phyloP scores from a whole-genome alignment of 2,888 invertebrate genomes.

The Dichetophora obliterata region DNA sequence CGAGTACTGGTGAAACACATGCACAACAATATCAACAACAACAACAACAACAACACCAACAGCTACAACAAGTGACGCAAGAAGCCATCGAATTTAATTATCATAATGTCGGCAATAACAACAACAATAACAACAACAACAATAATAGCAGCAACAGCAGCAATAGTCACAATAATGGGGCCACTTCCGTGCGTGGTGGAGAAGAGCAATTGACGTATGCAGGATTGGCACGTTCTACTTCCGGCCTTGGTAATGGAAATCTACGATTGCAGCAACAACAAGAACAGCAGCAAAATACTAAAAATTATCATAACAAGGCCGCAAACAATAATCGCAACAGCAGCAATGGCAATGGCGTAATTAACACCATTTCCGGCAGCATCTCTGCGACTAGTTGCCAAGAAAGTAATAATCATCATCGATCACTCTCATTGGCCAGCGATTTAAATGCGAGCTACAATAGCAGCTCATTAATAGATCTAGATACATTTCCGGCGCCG shows the following conservation, averaged over 20 bases:
- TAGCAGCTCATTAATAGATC: constrained; percentile 53
- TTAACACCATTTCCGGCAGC: constrained; percentile 66
- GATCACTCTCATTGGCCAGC: constrained; percentile 50
- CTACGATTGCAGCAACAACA: constrained; percentile 33
- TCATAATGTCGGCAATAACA: constrained; percentile 29
- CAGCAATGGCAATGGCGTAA: constrained; percentile 51
- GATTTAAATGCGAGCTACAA: constrained; percentile 57
- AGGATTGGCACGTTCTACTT: constrained; percentile 57
- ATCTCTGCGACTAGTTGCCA: constrained; percentile 59
- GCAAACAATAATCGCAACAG: constrained; percentile 5
- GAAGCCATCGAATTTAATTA: constrained; percentile 19
- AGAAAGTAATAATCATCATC: constrained; percentile 36
- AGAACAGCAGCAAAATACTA: too few species aligned
- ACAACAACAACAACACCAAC: constrained; percentile 15
- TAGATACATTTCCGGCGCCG: constrained; percentile 45
- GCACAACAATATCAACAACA: constrained; percentile 7
- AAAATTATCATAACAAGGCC: too few species aligned
- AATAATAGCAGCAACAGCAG: constrained; percentile 37
- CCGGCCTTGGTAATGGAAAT: constrained; percentile 41
- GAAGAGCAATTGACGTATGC: constrained; percentile 56
- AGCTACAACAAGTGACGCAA: constrained; percentile 2
- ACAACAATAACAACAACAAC: constrained; percentile 24
- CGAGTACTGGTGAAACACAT: constrained; percentile 4
- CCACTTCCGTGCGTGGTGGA: constrained; percentile 24
- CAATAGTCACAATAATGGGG: constrained; percentile 46